These are phyloP conservation scores for Scaptomyza parva DNA, from an alignment of 2,888 invertebrate genomes.

Conservation along the genomic window DNA sequence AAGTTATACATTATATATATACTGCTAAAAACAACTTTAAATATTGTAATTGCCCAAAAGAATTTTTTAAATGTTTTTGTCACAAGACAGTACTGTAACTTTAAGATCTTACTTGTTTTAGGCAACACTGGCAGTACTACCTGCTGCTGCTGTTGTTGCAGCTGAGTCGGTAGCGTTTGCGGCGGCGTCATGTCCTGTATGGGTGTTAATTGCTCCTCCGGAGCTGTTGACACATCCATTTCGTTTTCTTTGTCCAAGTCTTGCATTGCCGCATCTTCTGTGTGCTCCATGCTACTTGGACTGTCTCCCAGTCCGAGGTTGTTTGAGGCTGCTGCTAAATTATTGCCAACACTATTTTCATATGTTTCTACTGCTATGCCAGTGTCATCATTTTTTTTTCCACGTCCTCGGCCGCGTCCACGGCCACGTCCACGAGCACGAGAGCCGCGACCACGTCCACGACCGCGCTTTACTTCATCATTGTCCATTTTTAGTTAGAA, in stretches of 20 bases:
- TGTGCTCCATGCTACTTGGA: conserved; percentile 52
- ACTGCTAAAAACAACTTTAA: too few relatives aligned
- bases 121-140: conserved; percentile 64
- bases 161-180: conserved; percentile 38
- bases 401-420: conserved; percentile 92
- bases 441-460: conserved; percentile 84
- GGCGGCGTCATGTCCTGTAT: conserved; percentile 54
- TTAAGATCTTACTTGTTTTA: conserved; percentile 76
- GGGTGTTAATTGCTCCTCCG: conserved; percentile 42
- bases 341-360: conserved; percentile 25
- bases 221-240: conserved; percentile 39
- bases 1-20: not conserved
- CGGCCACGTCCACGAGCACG: conserved; percentile 90
- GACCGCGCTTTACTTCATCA: conserved; percentile 78
- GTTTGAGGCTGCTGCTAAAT: conserved; percentile 20
- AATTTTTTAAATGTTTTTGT: not conserved
- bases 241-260: conserved; percentile 79
- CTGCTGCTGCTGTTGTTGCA: conserved; percentile 40
- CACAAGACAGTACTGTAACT: not conserved
- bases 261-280: conserved; percentile 69
- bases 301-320: conserved; percentile 81
- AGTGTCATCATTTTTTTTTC: conserved; percentile 88
- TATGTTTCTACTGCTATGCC: conserved; percentile 44
- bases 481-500: conserved; percentile 65
- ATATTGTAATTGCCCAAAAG: too few relatives aligned